Base-by-base conservation (phyloP, 2,113 vertebrate species). In the Megalops atlanticus region DNA sequence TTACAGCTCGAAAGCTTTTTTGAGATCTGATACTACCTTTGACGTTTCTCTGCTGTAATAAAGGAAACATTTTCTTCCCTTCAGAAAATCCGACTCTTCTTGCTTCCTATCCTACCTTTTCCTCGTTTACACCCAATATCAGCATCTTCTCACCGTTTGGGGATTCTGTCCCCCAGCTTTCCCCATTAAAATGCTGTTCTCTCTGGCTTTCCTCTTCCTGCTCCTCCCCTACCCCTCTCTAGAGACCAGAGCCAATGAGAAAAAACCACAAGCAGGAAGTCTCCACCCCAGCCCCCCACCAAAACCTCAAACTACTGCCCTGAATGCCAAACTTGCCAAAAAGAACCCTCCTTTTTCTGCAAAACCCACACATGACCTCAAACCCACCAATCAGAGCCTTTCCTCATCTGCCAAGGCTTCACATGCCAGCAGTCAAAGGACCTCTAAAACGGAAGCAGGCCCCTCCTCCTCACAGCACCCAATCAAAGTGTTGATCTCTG, bases 131-230 rank as follows among this genome's bases (percentile, higher is more conserved):
- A 52, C 31, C 33, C 15, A 12, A 3, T 6, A 58, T 6, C 16
- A 58, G n/a, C 38, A 64, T 64, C 24, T 58, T 38, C 35, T 36
- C n/a, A n/a, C n/a, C 36, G 54, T 45, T 78, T 33, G 64, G 39
- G 71, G 78, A 14, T 14, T 39, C 0, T 16, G 15, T 24, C 1
- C 21, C 16, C 31, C n/a, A 27, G 36, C 4, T 21, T 35, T 10
- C 49, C 33, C 21, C 71, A 47, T 84, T 80, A 92, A 90, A 86
- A 95, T 95, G 93, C 49, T 93, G 52, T 88, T 94, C 89, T 90
- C 86, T 83, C 36, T 93, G 40, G 86, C 87, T 80, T 87, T 94
- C 86, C 82, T 94, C 83, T 84, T 93, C 85, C 87, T 95, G 47
- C 89, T 94, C 78, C 82, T 86, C 77, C 89, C 93, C 69, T 83